Conservation (phyloP, 2,888 invertebrate genomes). For the Chrysina gloriosa region DNA sequence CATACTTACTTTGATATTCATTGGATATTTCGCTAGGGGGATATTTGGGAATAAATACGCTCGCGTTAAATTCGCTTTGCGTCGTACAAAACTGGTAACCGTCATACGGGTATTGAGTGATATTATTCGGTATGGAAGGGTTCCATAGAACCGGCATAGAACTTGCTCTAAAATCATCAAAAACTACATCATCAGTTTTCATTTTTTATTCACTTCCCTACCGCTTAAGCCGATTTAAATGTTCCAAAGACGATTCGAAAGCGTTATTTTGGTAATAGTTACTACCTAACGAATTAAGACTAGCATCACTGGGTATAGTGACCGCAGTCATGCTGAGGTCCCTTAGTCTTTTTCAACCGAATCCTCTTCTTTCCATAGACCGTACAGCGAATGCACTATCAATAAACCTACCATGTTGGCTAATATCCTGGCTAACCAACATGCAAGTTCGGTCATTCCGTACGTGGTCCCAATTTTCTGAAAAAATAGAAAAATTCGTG, state of each 20-base stretch:
- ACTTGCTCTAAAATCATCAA: conserved; percentile 53
- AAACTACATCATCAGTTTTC: not conserved
- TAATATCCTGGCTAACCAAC: conserved; percentile 65
- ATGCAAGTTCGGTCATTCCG: conserved; percentile 66
- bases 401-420: conserved; percentile 66
- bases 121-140: conserved; percentile 56
- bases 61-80: conserved; percentile 65
- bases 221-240: conserved; percentile 49
- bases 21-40: conserved; percentile 9
- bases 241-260: conserved; percentile 60
- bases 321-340: conserved; percentile 64
- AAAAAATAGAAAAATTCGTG: conserved; percentile 48
- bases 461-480: conserved; percentile 66
- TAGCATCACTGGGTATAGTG: conserved; percentile 55
- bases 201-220: not conserved
- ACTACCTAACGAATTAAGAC: conserved; percentile 54
- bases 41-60: conserved; percentile 58
- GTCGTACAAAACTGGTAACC: conserved; percentile 61
- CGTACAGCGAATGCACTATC: conserved; percentile 67
- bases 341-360: conserved; percentile 65
- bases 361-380: conserved; percentile 69
- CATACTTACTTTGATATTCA: conserved; percentile 38
- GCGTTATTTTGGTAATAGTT: conserved; percentile 62
- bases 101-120: conserved; percentile 57
- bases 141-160: conserved; percentile 61